Evolutionary conservation across 1,140 invertebrate species (phyloP).

Genomic region (Chrysomallon squamiferum): DNA sequence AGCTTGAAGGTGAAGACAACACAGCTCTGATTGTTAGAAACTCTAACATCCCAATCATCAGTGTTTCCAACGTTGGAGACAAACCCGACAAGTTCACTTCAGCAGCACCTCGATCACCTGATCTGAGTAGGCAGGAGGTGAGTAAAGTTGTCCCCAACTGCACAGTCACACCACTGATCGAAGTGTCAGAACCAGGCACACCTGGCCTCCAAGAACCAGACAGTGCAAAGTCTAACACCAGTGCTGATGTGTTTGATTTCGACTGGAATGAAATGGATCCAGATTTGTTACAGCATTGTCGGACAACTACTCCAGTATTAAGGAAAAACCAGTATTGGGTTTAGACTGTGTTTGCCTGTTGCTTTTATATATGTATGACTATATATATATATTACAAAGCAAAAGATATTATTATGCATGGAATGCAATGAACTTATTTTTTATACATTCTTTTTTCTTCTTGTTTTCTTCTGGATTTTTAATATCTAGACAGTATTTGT

Average conservation of each 20-base stretch:
- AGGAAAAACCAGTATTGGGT: conserved; percentile 54
- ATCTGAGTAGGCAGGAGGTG: conserved; percentile 37
- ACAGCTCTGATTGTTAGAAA: conserved; percentile 25
- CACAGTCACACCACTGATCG: conserved; percentile 47
- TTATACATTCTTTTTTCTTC: too few species aligned
- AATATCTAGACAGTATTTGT: too few species aligned
- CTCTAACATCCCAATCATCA: conserved; percentile 32
- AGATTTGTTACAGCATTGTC: conserved; percentile 49
- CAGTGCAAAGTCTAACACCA: conserved; percentile 31
- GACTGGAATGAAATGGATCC: conserved; percentile 52
- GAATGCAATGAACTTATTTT: too few species aligned
- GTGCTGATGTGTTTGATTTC: conserved; percentile 36
- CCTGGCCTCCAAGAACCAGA: conserved; percentile 6
- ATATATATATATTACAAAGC: too few species aligned
- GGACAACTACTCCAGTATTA: conserved; percentile 46
- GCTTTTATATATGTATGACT: too few species aligned
- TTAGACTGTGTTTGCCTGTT: too few species aligned
- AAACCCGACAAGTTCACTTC: conserved; percentile 13
- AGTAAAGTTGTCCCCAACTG: conserved; percentile 45
- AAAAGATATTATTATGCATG: too few species aligned
- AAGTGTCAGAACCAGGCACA: conserved; percentile 8
- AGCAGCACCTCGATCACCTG: conserved; percentile 33
- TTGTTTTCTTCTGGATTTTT: too few species aligned
- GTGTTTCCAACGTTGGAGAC: conserved; percentile 17
- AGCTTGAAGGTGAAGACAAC: conserved; percentile 33